Evolutionary conservation across 1,140 invertebrate species (phyloP), one percentile per base, ranked within the genome.

Genomic region (Lasioglossum albipes): DNA sequence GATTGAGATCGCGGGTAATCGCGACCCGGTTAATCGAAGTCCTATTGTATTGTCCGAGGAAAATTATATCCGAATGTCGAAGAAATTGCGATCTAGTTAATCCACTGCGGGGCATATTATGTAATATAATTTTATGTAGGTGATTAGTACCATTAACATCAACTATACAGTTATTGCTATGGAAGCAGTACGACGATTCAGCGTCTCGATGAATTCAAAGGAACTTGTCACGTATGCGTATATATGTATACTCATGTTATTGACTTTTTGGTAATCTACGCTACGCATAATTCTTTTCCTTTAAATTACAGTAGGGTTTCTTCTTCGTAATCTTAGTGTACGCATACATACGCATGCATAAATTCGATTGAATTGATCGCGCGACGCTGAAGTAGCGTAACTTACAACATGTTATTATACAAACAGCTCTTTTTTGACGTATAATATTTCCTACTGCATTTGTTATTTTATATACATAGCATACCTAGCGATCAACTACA

Each of bases 81-180:
- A 90, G 83, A 90, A 79, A 90, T 74, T 88, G 87, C 86, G 74
- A 85, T 84, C 84, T 88, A 91, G 81, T 81, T 88, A 82, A 84
- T 79, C 64, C 64, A 83, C 79, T 85, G 76, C 66, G 73, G 80
- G 69, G 81, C 81, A 74, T 75, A 62, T 82, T 70, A 75, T 70
- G 72, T 88, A 79, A 72, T 84, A 80, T 89, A 82, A 36, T 74
- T 66, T 41, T 70, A 81, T 81, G 85, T 73, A 82, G 86, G 84
- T 90, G 88, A 91, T 88, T 91, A 91, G 89, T 89, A 92, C 86
- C 88, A 88, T 89, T 89, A 91, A 92, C 90, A 92, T 92, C 90
- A 82, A 92, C 91, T 92, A 92, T 92, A 93, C 90, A 92, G 83
- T 91, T 92, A 93, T 93, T 92, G 90, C 91, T 93, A 92, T 93